Conservation (phyloP, 2,797 vertebrate genomes). For the Poeciliopsis infans region DNA sequence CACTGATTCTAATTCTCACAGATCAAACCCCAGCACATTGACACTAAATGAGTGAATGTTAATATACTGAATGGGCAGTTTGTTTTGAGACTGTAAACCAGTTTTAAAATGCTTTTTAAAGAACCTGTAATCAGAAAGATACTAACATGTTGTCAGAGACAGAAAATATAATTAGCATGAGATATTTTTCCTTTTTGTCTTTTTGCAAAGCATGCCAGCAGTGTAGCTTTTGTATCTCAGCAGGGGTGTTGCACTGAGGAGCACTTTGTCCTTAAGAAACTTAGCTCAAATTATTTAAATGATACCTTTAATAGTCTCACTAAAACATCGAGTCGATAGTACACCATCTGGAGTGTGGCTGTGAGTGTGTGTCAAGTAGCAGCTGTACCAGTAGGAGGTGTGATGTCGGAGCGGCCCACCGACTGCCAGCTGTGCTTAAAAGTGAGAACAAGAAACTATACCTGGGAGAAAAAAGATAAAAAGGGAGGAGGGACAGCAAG, state of each 20-base stretch:
- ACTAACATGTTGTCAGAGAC: not conserved
- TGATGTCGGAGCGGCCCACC: slow-evolving; percentile 56
- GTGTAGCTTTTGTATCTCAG: slow-evolving; percentile 24
- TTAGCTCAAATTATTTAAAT: slow-evolving; percentile 57
- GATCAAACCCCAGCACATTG: not conserved
- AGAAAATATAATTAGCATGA: slow-evolving; percentile 25
- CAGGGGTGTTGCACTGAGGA: slow-evolving; percentile 26
- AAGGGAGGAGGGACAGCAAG: not conserved
- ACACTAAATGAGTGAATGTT: slow-evolving; percentile 4
- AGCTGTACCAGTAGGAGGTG: slow-evolving; percentile 66
- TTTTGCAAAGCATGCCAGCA: slow-evolving; percentile 20
- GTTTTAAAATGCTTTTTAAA: slow-evolving; percentile 6
- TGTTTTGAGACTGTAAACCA: slow-evolving; percentile 5
- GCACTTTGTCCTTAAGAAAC: slow-evolving; percentile 46
- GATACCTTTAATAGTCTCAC: slow-evolving; percentile 62
- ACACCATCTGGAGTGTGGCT: slow-evolving; percentile 59
- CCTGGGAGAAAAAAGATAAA: slow-evolving; percentile 33
- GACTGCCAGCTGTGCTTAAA: slow-evolving; percentile 68
- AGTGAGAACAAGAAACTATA: slow-evolving; percentile 57
- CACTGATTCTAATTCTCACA: not conserved
- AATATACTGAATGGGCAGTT: slow-evolving; percentile 10
- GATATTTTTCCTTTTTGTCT: not conserved
- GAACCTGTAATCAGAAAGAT: slow-evolving; percentile 11
- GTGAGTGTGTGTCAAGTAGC: slow-evolving; percentile 25
- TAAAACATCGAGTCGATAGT: slow-evolving; percentile 48